phyloP scores from a whole-genome alignment of 1,140 invertebrate genomes.

The Aphelinus atriplicis region DNA sequence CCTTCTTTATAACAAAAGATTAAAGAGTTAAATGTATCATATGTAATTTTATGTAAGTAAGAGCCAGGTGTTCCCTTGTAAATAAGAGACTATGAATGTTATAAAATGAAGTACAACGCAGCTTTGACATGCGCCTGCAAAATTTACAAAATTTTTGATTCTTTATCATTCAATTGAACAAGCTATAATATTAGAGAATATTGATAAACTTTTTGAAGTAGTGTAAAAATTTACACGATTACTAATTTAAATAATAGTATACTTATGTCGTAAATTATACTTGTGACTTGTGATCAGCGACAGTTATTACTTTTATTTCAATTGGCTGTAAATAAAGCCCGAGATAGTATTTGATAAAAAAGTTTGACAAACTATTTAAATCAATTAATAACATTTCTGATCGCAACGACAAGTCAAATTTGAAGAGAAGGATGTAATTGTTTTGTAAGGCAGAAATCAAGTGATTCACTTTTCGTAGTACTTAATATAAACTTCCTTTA shows the following conservation, averaged over 20 bases:
- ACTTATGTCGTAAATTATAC: conserved; percentile 32
- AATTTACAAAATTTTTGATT: conserved; percentile 32
- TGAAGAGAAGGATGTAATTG: conserved; percentile 14
- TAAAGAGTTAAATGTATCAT: conserved; percentile 19
- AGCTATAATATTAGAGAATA: conserved; percentile 31
- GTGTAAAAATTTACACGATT: conserved; percentile 31
- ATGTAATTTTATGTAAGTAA: conserved; percentile 35
- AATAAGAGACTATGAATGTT: conserved; percentile 35
- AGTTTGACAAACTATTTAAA: conserved; percentile 2
- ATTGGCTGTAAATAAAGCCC: conserved; percentile 8
- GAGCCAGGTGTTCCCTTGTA: conserved; percentile 36
- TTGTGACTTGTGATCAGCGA: conserved; percentile 32
- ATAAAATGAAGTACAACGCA: conserved; percentile 39
- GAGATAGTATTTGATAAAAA: conserved; percentile 15
- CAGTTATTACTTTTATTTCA: conserved; percentile 17
- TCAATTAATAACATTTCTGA: conserved; percentile 25
- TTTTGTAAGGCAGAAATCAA: conserved; percentile 29
- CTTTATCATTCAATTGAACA: conserved; percentile 29
- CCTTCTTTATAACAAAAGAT: conserved; percentile 23
- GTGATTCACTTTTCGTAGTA: conserved; percentile 31
- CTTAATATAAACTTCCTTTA: conserved; percentile 30
- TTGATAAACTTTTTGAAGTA: conserved; percentile 31
- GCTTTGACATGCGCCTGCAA: conserved; percentile 36
- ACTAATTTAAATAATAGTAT: conserved; percentile 30
- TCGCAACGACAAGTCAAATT: conserved; percentile 31